phyloP scores from a whole-genome alignment of 2,797 vertebrate species.

The Todus mexicanus region DNA sequence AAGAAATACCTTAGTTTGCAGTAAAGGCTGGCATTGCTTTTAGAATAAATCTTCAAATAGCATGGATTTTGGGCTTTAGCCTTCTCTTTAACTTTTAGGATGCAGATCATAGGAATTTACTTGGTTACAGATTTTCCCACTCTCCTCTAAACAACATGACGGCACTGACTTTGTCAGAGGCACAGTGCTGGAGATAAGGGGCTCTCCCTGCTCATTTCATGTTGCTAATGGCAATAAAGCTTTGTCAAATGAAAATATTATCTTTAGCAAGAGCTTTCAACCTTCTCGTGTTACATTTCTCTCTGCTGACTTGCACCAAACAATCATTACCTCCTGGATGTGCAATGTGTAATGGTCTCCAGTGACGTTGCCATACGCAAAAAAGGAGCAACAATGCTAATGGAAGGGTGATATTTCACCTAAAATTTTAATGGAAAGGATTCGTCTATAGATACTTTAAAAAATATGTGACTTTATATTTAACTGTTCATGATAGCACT shows the following conservation, averaged over 20 bases:
- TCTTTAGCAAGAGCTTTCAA: constrained; percentile 22
- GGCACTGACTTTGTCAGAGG: not conserved
- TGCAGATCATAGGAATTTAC: not conserved
- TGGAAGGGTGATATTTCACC: not conserved
- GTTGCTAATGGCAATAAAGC: constrained; percentile 15
- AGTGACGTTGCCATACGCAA: not conserved
- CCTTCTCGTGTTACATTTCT: not conserved
- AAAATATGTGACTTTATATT: not conserved
- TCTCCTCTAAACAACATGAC: not conserved
- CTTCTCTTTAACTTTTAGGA: not conserved
- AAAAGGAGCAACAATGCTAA: not conserved
- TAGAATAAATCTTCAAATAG: not conserved
- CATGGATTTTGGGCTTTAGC: not conserved
- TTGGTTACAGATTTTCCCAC: not conserved
- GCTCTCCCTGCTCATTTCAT: not conserved
- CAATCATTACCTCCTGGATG: not conserved
- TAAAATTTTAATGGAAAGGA: not conserved
- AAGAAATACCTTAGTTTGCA: not conserved
- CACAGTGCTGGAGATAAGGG: not conserved
- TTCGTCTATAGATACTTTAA: not conserved
- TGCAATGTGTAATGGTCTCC: not conserved
- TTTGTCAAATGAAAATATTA: constrained; percentile 57
- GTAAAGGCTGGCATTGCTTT: not conserved
- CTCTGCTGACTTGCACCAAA: constrained; percentile 39
- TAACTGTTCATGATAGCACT: not conserved